Conservation (phyloP, 2,113 vertebrate species). For the Typhlomys cinereus region DNA sequence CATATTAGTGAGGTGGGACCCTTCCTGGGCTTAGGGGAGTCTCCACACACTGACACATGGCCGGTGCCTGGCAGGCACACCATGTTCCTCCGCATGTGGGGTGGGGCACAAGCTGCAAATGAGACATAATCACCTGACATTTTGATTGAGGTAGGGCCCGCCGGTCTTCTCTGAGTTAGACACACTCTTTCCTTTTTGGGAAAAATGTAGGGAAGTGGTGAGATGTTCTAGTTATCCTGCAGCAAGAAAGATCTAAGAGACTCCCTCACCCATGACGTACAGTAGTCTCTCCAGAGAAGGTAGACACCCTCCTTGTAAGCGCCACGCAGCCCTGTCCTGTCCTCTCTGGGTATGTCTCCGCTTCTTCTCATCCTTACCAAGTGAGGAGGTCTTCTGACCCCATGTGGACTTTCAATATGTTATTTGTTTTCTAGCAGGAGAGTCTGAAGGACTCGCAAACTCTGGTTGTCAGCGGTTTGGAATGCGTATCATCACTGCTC, state of each 20-base stretch:
- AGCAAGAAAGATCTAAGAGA: background rate
- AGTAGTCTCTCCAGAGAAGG: fast-evolving
- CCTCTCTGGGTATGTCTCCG: too few species aligned
- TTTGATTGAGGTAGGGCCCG: background rate
- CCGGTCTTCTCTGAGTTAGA: too few species aligned
- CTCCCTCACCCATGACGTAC: background rate
- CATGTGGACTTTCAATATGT: background rate
- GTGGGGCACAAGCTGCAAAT: background rate
- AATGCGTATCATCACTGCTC: background rate
- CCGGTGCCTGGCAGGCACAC: background rate
- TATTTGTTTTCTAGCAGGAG: background rate
- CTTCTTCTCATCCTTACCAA: background rate
- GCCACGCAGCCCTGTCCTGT: too few species aligned
- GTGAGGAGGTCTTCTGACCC: background rate
- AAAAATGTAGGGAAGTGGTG: background rate
- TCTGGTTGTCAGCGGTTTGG: background rate
- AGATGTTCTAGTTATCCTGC: background rate
- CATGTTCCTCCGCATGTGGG: too few species aligned
- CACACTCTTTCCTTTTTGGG: background rate
- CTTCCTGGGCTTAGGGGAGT: background rate
- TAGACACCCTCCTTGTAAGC: background rate
- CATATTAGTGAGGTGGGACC: background rate
- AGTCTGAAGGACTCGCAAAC: background rate
- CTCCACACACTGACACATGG: too few species aligned
- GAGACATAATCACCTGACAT: background rate